Evolutionary conservation across 2,888 invertebrate genomes (phyloP).

Genomic region (Nysson spinosus): DNA sequence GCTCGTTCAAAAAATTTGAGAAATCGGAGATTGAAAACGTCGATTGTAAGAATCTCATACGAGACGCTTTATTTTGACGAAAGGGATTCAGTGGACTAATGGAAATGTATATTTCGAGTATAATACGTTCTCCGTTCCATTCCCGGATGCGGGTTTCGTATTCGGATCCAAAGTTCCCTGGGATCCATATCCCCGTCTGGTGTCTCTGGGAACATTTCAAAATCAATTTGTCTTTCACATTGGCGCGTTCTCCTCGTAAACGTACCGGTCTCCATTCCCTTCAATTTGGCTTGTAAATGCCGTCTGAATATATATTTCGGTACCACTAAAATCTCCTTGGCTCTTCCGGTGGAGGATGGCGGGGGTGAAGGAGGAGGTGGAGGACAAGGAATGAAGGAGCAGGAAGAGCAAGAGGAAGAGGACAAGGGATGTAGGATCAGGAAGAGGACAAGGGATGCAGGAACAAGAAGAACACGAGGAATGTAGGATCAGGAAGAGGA

Average conservation of each 20-base stretch:
- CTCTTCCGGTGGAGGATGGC: slow-evolving; percentile 27
- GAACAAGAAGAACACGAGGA: slow-evolving; percentile 37
- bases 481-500: slow-evolving; percentile 16
- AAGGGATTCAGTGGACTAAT: too few species aligned
- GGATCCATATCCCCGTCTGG: too few species aligned
- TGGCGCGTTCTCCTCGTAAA: slow-evolving; percentile 60
- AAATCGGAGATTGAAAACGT: too few species aligned
- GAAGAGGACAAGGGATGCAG: slow-evolving; percentile 10
- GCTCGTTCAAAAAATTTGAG: too few species aligned
- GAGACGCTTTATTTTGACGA: too few species aligned
- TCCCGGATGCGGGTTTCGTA: too few species aligned
- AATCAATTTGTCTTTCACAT: slow-evolving; percentile 73
- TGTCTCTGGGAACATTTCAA: slow-evolving; percentile 67
- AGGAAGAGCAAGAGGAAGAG: background rate
- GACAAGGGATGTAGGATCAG: background rate
- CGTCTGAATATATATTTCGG: slow-evolving; percentile 71
- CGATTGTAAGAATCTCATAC: too few species aligned
- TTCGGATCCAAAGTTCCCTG: too few species aligned
- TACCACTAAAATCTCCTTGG: background rate
- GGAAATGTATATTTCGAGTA: too few species aligned
- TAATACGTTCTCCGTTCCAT: too few species aligned
- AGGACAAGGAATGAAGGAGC: slow-evolving; percentile 9
- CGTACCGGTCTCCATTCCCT: slow-evolving; percentile 67
- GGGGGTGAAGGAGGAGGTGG: slow-evolving; percentile 3
- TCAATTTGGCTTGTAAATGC: slow-evolving; percentile 75